These are phyloP conservation scores for Sicus ferrugineus DNA, from an alignment of 2,888 invertebrate genomes.

Conservation along the genomic window DNA sequence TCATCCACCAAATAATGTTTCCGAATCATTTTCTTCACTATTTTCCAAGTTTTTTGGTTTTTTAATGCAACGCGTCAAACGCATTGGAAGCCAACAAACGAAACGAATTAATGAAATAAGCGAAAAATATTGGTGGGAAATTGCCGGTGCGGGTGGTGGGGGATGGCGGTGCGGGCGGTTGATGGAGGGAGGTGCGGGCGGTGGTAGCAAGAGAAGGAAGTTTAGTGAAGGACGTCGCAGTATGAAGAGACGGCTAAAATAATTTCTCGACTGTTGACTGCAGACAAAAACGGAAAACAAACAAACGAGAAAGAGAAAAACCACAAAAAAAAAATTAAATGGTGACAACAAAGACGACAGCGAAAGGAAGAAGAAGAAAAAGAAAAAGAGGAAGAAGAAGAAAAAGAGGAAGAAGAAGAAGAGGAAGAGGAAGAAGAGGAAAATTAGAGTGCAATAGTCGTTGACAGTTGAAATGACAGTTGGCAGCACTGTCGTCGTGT, in stretches of 20 bases:
- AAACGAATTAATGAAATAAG: constrained; percentile 2
- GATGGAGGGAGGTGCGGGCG: background rate
- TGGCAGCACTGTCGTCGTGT: background rate
- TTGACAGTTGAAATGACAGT: constrained; percentile 20
- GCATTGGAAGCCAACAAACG: no score
- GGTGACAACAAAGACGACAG: no score
- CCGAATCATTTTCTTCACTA: no score
- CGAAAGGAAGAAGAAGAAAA: background rate
- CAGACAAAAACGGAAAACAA: constrained; percentile 30
- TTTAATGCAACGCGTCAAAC: no score
- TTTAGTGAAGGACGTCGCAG: background rate
- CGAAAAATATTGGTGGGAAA: background rate
- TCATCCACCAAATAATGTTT: no score
- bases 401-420: background rate
- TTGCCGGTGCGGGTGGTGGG: background rate
- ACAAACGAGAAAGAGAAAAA: background rate
- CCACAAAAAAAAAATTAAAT: no score
- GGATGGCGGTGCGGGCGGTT: background rate
- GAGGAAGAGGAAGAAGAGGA: background rate
- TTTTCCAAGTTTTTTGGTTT: no score
- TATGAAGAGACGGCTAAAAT: constrained; percentile 13
- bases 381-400: background rate
- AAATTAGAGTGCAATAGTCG: background rate
- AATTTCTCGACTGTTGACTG: constrained; percentile 25
- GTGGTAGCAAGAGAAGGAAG: background rate